Evolutionary conservation across 92 coral and sea anemone species (phyloP), one percentile per base, ranked within the genome.

Genomic region (Bergia sp.): DNA sequence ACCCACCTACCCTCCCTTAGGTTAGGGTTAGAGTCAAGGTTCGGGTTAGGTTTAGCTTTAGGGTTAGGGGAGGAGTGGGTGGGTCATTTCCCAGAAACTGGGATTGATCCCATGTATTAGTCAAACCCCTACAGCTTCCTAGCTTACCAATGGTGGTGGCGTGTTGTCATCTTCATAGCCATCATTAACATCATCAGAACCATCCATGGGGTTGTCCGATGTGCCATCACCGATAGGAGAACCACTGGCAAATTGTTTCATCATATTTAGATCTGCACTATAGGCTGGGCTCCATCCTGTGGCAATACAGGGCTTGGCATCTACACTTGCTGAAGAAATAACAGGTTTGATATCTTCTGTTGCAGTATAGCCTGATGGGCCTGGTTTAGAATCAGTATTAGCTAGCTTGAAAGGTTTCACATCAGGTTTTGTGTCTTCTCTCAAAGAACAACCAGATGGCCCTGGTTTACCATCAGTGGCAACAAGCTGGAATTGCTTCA

Each of bases 381-480:
- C 83, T 23, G 69, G 65, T 13, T 79, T 79, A 16, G 41, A 37
- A 49, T 79, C 69, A 12, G 18, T 21, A 15, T 20, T 39, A 61
- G 43, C 36, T 7, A 37, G 11, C 37, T 39, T 61, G 74, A 57
- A 5, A 18, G 73, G 73, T 57, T 61, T 79, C 18, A 49, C 50
- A 20, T 42, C 49, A 37, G 73, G 73, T 61, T 57, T 81, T 43
- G 5, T 18, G 20, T 79, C 83, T 38, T 36, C 85, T n/a, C 37
- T 38, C 21, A 16, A 40, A 39, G 67, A 40, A 41, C 18, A 53
- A 79, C 67, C 67, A 3, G 85, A 81, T 81, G 73, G 73, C 15
- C 85, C 73, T 38, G 85, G 73, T 18, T 81, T 61, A 61, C 39
- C 2, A 58, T 81, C 85, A 61, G 47, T n/a, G 11, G 37, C 73